A percentile compares a stretch with the other conserved stretches of the same genome.
phyloP scores from a whole-genome alignment of 2,797 vertebrate genomes.

The Hypotaenidia philippensis region DNA sequence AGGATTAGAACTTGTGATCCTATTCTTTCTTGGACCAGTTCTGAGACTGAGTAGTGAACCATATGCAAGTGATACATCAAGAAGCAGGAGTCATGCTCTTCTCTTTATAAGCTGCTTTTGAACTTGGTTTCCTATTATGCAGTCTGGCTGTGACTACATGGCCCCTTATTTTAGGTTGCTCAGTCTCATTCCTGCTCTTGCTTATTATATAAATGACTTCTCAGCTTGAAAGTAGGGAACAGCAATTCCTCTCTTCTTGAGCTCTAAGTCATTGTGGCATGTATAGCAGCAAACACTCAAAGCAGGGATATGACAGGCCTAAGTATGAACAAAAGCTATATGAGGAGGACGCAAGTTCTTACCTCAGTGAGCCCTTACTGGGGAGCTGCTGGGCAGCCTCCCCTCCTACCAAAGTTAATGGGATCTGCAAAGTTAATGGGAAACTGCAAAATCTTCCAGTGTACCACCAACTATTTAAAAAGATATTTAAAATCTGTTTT shows the following conservation, averaged over 20 bases:
- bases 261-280: background rate
- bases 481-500: background rate
- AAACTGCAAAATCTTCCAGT: background rate
- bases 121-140: background rate
- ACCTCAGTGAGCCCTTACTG: background rate
- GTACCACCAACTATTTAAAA: background rate
- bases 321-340: background rate
- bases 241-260: background rate
- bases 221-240: background rate
- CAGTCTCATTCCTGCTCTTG: background rate
- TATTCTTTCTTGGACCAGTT: background rate
- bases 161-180: background rate
- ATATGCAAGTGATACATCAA: background rate
- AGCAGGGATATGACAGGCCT: background rate
- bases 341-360: background rate
- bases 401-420: background rate
- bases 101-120: conserved; percentile 19
- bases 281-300: background rate
- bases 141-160: background rate
- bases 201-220: background rate
- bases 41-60: background rate
- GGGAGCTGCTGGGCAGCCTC: background rate
- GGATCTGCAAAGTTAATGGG: background rate
- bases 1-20: background rate
- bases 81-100: background rate